phyloP scores from a whole-genome alignment of 2,113 vertebrate genomes.

The Alouatta palliata region DNA sequence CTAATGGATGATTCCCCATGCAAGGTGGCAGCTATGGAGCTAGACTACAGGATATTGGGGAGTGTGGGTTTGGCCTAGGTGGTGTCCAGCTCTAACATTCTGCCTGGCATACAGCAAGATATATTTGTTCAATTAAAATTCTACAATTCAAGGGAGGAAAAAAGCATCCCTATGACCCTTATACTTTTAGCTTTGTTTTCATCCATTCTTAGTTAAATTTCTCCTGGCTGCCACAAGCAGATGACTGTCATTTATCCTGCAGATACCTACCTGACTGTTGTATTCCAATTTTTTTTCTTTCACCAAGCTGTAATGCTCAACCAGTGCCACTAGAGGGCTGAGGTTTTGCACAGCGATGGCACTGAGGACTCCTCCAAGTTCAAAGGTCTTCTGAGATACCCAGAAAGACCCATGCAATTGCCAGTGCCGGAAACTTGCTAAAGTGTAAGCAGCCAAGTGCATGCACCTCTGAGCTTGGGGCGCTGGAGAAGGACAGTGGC shows the following conservation, averaged over 20 bases:
- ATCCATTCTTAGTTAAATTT: background rate
- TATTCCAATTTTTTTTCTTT: background rate
- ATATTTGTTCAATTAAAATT: background rate
- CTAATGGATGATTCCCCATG: background rate
- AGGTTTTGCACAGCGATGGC: background rate
- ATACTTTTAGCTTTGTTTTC: background rate
- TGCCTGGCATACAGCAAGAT: background rate
- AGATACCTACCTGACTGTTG: accelerated
- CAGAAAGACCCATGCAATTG: background rate
- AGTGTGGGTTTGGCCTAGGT: background rate
- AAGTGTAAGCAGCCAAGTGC: background rate
- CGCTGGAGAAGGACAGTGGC: background rate
- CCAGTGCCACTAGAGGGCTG: slow-evolving; percentile 48
- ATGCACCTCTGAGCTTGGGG: background rate
- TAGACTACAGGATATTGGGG: background rate
- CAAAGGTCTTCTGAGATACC: background rate
- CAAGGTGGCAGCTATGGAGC: background rate
- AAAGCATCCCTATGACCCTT: background rate
- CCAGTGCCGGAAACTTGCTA: background rate
- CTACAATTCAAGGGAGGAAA: background rate
- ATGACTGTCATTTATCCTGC: background rate
- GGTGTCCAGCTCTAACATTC: background rate
- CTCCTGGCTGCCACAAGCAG: background rate
- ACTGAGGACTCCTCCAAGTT: background rate
- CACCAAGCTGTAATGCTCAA: background rate